Conservation (phyloP, 2,797 vertebrate species). For the Bucorvus abyssinicus region DNA sequence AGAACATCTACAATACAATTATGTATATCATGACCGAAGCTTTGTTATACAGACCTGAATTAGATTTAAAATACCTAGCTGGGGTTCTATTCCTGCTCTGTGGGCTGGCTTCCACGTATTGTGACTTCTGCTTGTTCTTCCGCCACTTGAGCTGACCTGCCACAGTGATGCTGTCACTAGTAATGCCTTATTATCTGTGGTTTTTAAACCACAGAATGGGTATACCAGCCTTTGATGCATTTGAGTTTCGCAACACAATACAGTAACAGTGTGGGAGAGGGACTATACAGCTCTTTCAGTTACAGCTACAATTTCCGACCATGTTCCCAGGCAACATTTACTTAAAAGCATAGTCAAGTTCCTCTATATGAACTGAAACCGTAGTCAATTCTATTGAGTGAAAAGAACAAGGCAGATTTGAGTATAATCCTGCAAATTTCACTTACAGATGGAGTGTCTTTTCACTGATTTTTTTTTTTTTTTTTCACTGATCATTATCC, state of each 20-base stretch:
- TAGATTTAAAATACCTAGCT: not conserved
- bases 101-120: not conserved
- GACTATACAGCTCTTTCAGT: not conserved
- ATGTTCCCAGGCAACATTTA: not conserved
- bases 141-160: not conserved
- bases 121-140: not conserved
- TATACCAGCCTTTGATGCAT: not conserved
- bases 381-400: not conserved
- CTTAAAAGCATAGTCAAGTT: fast-evolving
- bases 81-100: not conserved
- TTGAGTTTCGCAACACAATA: not conserved
- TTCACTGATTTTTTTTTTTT: too few species aligned
- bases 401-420: not conserved
- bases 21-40: not conserved
- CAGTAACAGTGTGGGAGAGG: not conserved
- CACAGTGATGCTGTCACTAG: not conserved
- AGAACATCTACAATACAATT: not conserved
- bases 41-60: not conserved
- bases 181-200: not conserved
- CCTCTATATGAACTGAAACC: not conserved
- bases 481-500: not conserved
- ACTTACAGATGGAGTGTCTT: not conserved
- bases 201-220: not conserved
- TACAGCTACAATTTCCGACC: not conserved
- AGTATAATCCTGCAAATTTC: not conserved